Evolutionary conservation across 92 coral and sea anemone genomes (phyloP), one percentile per base, ranked within the genome.

Genomic region (Epizoanthus scotinus): DNA sequence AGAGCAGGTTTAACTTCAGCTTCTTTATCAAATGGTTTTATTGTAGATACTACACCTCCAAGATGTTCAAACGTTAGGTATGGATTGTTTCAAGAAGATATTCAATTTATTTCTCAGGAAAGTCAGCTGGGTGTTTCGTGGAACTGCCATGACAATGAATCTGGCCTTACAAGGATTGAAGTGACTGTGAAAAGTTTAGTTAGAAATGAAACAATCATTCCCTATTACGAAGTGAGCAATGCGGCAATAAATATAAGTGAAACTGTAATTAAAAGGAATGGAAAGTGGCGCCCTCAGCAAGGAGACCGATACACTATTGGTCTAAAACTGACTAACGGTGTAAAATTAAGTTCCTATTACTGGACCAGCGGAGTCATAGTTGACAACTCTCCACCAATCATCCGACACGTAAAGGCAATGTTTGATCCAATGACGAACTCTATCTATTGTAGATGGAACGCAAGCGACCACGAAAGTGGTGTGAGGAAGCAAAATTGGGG

Each of bases 351-450:
- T 14, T 70, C 86, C 34, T 44, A 77, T 28, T 83, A 86, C 78
- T 93, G 98, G 98, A 93, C 98, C 21, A 85, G 72, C 47, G 89
- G 91, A 28, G 87, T 93, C 40, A 61, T 29, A 7, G 85, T 93
- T 49, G 98, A 93, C 65, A 83, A 78, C 72, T 83, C 98, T 50
- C 91, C 98, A 52, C 98, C 98, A 22, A 53, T 82, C 20, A 63
- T 91, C 19, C 74, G 58, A 26, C 47, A 73, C 61, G 66, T 93
- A 13, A 60, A 63, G 60, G 70, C 89, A 14, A 18, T 42, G 20
- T 87, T 87, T 67, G 40, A 83, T 21, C 85, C 91, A 12, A 44
- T 26, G 17, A 70, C 44, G 24, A 84, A 87, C 18, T 25, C 62
- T 28, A 40, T 93, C 12, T 20, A 21, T 27, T 83, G 81, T 6